Percentiles rank a stretch among this genome's conserved stretches.
Conservation (phyloP, 2,888 invertebrate species). For the Alloscopus bannaensis region DNA sequence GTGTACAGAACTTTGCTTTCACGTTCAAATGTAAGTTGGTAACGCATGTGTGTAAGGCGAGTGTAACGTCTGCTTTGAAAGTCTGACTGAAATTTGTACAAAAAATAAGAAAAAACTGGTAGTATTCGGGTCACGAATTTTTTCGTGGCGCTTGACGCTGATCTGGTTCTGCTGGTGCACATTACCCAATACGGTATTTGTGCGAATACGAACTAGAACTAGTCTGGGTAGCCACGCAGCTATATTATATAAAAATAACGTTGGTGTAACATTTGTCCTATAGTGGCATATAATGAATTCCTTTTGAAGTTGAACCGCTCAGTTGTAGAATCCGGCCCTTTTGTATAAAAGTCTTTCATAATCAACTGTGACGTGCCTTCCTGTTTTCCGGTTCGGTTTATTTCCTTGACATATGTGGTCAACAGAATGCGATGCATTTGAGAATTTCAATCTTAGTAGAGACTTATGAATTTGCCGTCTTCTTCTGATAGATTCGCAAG, state of each 20-base stretch:
- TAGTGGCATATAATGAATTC: not conserved
- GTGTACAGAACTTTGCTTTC: not conserved
- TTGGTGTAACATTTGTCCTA: not conserved
- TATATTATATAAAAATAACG: not conserved
- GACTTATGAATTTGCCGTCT: not conserved
- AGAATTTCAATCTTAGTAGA: not conserved
- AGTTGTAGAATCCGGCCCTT: not conserved
- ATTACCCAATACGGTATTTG: not conserved
- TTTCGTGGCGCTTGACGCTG: constrained; percentile 17
- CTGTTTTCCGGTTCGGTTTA: not conserved
- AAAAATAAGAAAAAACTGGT: constrained; percentile 29
- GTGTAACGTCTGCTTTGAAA: too few species aligned
- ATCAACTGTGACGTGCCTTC: not conserved
- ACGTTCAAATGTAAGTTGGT: not conserved
- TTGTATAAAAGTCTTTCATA: not conserved
- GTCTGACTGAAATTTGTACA: constrained; percentile 35
- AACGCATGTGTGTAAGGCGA: too few species aligned
- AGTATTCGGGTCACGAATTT: constrained; percentile 50
- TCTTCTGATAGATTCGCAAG: not conserved
- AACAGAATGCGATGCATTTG: constrained; percentile 16
- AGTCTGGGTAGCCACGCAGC: not conserved
- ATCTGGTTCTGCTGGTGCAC: not conserved
- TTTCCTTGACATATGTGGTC: constrained; percentile 7
- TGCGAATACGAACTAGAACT: not conserved
- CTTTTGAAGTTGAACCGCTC: not conserved